Evolutionary conservation across 1,140 invertebrate genomes (phyloP), one percentile per base, ranked within the genome.

Genomic region (Penaeus japonicus): DNA sequence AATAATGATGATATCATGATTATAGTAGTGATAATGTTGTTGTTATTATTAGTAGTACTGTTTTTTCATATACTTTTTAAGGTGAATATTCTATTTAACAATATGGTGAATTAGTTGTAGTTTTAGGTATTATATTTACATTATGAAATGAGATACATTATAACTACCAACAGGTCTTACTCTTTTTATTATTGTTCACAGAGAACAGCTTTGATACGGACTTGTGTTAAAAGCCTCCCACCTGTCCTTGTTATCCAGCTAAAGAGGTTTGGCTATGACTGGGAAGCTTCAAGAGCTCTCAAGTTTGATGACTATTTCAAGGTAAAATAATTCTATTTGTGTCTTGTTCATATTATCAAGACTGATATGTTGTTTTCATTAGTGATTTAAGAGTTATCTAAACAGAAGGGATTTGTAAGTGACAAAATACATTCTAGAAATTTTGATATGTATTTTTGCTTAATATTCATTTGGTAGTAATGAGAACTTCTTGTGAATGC

Each of bases 291-390:
- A 91, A 92, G 93, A 92, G 93, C 94, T 82, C 92, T 95, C 84
- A 95, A 95, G 90, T 95, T 94, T 91, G 94, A 95, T 92, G 94
- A 95, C 90, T 94, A 95, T 90, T 95, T 95, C 93, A 94, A 92
- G 91, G 91, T 92, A 82, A 77, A 90, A n/a, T 32, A 24, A 15
- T 84, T 47, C 1, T 47, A 15, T 47, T 5, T 47, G 47, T 47
- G 10, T 1, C 10, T 12, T 47, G 47, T 12, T 47, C 47, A 47
- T 47, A 47, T 15, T 47, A 47, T 12, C 47, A 5, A 7, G 47
- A 47, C 10, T 65, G 10, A 12, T 17, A 27, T 65, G 7, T 65
- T 65, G 62, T 65, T 24, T 27, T 17, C 30, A 24, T 65, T 7
- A 24, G 62, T 65, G 59, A 65, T 65, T 65, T 65, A n/a, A 15